These are phyloP conservation scores for Leuciscus idus DNA, from an alignment of 2,113 vertebrate species.

Conservation along the genomic window DNA sequence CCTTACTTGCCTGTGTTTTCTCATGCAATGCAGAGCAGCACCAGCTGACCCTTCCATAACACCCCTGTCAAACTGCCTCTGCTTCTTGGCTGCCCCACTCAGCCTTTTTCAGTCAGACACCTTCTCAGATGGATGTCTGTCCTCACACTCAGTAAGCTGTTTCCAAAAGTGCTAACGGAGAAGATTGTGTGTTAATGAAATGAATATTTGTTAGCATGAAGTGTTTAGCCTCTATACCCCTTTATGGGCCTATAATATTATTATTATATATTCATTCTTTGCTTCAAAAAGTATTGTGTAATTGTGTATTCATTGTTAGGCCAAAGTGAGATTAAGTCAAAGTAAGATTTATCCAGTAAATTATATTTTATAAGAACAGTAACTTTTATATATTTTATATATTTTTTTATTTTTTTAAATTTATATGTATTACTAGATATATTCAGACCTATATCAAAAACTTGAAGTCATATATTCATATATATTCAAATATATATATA, in stretches of 20 bases:
- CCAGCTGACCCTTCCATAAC: slow-evolving; percentile 45
- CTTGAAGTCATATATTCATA: no score
- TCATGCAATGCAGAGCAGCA: slow-evolving; percentile 53
- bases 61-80: slow-evolving; percentile 16
- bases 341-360: not conserved
- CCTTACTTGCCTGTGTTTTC: slow-evolving; percentile 47
- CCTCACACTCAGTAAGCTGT: slow-evolving; percentile 30
- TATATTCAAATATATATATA: no score
- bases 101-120: slow-evolving; percentile 32
- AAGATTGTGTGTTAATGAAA: slow-evolving; percentile 19
- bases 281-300: not conserved
- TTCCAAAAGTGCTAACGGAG: slow-evolving; percentile 20
- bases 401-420: no score
- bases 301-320: not conserved
- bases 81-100: slow-evolving; percentile 36
- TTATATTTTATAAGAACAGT: not conserved
- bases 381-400: no score
- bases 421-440: no score
- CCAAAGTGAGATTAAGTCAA: not conserved
- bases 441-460: no score
- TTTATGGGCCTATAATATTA: not conserved
- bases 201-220: not conserved
- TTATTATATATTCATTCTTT: not conserved
- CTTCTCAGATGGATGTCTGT: slow-evolving; percentile 16
- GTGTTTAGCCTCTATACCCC: not conserved